phyloP scores from a whole-genome alignment of 2,113 vertebrate genomes.

The Empidonax alnorum region DNA sequence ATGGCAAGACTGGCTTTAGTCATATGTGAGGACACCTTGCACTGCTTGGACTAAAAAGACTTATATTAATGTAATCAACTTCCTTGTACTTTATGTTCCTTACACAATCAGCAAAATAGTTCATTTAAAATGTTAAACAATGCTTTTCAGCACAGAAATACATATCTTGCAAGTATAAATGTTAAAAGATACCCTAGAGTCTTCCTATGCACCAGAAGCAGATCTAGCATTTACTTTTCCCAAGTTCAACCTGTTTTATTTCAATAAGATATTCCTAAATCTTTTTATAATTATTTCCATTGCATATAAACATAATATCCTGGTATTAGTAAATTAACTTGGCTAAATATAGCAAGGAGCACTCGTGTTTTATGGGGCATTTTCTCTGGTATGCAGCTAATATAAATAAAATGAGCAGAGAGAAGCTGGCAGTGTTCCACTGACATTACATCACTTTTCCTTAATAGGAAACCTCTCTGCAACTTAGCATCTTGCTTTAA shows the following conservation, averaged over 20 bases:
- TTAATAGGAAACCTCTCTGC: conserved; percentile 83
- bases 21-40: not conserved
- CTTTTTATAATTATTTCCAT: conserved; percentile 66
- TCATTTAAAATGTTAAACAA: not conserved
- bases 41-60: not conserved
- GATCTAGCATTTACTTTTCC: not conserved
- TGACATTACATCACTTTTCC: conserved; percentile 81
- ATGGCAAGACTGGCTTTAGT: not conserved
- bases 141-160: conserved; percentile 1
- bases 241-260: conserved; percentile 38
- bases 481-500: conserved; percentile 69
- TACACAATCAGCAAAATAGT: not conserved
- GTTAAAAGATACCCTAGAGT: not conserved
- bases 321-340: conserved; percentile 67
- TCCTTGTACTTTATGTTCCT: not conserved
- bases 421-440: conserved; percentile 68
- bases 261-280: conserved; percentile 44
- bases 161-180: not conserved
- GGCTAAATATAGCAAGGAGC: conserved; percentile 78
- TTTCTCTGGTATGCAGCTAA: conserved; percentile 78
- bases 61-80: not conserved
- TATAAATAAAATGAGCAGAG: conserved; percentile 74
- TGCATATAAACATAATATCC: conserved; percentile 60
- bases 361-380: conserved; percentile 49
- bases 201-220: not conserved